A percentile compares a stretch with the other conserved stretches of the same genome.
phyloP scores from a whole-genome alignment of 2,113 vertebrate species.

The Clarias gariepinus region DNA sequence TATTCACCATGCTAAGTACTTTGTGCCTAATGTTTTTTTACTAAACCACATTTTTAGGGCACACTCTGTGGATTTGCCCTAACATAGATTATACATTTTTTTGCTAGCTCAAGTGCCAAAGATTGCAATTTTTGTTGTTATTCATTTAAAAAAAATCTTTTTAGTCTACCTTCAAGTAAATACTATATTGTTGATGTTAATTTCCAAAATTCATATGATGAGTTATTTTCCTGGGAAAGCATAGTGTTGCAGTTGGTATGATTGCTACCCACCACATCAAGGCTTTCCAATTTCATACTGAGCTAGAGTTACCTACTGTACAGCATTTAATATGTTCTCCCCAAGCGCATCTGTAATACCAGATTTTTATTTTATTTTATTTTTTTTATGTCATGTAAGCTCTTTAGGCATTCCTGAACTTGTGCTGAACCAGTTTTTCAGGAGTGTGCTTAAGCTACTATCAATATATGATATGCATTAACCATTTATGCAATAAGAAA shows the following conservation, averaged over 20 bases:
- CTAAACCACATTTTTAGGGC: too few species aligned
- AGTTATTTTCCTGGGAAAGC: not conserved
- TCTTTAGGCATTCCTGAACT: not conserved
- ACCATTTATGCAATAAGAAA: not conserved
- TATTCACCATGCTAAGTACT: too few species aligned
- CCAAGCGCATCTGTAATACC: not conserved
- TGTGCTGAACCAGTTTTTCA: not conserved
- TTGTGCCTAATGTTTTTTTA: too few species aligned
- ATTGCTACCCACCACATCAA: not conserved
- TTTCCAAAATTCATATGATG: not conserved
- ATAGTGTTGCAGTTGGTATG: not conserved
- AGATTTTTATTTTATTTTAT: too few species aligned
- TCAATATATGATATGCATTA: too few species aligned
- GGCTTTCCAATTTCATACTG: not conserved
- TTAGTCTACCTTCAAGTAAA: not conserved
- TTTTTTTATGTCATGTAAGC: too few species aligned
- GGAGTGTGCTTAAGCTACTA: not conserved
- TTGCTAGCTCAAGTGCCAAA: too few species aligned
- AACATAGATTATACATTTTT: too few species aligned
- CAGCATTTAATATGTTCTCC: not conserved
- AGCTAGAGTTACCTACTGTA: not conserved
- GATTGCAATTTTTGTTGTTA: too few species aligned
- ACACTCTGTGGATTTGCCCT: too few species aligned
- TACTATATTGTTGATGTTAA: not conserved
- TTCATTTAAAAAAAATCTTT: too few species aligned